These are phyloP conservation scores for Promerops cafer DNA, from an alignment of 2,113 vertebrate genomes.

Conservation along the genomic window DNA sequence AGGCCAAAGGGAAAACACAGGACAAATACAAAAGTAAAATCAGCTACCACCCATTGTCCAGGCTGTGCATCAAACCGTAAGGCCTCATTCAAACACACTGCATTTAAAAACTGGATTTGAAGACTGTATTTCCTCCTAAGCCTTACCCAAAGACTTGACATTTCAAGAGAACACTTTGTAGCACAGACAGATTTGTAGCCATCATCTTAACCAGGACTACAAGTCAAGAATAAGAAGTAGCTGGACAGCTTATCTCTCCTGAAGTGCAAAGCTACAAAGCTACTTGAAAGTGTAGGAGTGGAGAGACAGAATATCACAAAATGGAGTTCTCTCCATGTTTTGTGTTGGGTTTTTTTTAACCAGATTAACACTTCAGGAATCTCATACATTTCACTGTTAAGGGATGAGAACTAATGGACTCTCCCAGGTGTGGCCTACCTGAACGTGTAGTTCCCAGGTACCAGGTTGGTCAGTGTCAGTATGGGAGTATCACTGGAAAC, in stretches of 20 bases:
- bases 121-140: background rate
- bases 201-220: background rate
- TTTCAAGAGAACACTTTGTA: background rate
- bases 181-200: background rate
- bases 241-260: background rate
- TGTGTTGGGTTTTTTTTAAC: accelerated
- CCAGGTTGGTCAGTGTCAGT: slow-evolving; percentile 87
- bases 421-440: slow-evolving; percentile 70
- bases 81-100: background rate
- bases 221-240: background rate
- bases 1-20: background rate
- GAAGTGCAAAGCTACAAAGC: background rate
- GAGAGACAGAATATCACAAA: background rate
- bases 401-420: background rate
- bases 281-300: background rate
- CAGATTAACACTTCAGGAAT: background rate
- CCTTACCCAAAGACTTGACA: background rate
- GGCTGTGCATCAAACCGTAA: background rate
- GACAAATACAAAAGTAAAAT: background rate
- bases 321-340: background rate
- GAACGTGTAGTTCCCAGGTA: slow-evolving; percentile 96
- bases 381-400: background rate
- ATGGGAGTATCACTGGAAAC: slow-evolving; percentile 84
- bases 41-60: background rate
- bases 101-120: background rate